Base-by-base conservation (phyloP, 2,888 invertebrate species). In the Laspeyria flexula region DNA sequence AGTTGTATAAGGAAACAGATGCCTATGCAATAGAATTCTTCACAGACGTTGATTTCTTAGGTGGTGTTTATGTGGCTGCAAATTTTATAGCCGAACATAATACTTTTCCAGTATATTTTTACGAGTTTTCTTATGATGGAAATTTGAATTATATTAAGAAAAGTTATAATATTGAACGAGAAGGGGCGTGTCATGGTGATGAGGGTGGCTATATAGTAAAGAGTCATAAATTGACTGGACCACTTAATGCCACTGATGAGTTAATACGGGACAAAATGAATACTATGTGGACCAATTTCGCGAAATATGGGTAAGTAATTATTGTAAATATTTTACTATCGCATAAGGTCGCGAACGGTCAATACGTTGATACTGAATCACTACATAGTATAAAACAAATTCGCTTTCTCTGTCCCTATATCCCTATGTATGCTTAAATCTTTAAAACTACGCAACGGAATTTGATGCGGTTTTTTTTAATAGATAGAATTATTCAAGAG, bases 221-320 rank as follows among this genome's bases (percentile, higher is more conserved):
- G 49, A 73, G 70, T 35, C 56, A 65, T 1, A 59, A 76, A 15
- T 59, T 89, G 1, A 70, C 70, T 0, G 73, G 68, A 3, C 60
- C 78, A 27, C 55, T 82, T 7, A 72, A 77, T 10, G 74, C 79
- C 21, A 77, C 74, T 2, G 92, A 90, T 60, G 73, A 66, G 55
- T 49, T 84, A 15, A 83, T 93, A 6, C 81, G 90, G 3, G 77
- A 88, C 16, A 83, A 86, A 18, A 79, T 95, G 69, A 84, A 91
- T n/a, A 75, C 84, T 13, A 79, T 95, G 81, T 95, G 95, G 95
- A 92, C 94, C 0, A 94, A 95, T 66, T 95, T 95, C 75, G 95
- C 95, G 0, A 93, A 92, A 71, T 79, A 78, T 65, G 91, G 93
- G 86, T 94, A 73, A 80, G 85, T 55, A 40, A 25, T 25, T 25